Evolutionary conservation across 2,797 vertebrate genomes (phyloP), one percentile per base, ranked within the genome.

Genomic region (Rhabdophis nuchalis): DNA sequence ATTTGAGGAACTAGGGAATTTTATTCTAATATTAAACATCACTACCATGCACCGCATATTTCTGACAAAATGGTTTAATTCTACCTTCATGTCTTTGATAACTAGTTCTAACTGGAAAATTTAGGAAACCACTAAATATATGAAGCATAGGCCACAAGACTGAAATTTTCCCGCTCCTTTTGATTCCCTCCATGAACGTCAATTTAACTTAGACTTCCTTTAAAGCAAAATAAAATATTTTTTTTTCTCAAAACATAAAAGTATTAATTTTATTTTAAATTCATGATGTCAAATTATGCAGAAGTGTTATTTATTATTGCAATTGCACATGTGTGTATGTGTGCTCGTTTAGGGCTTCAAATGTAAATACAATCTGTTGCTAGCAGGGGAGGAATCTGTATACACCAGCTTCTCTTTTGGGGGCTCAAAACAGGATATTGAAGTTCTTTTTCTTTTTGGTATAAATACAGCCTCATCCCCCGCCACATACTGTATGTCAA

Each of bases 311-410:
- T 46, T 5, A 23, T 56, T 46, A 86, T 89, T 23, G 41, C 54
- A n/a, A 12, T 32, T 10, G 23, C 58, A 10, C 36, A 77, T 41
- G 16, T 77, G 32, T 72, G 14, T 2, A 18, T 20, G 32, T 20
- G 68, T 77, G 68, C 3, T 9, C 3, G 3, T 41, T 82, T 77
- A 77, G 32, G 68, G 3, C 20, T 77, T 0, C 36, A 91, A 82
- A 54, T 11, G 52, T 12, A 94, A 91, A 93, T 8, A 0, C 92
- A 90, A 46, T n/a, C 53, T 9, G 82, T 20, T 93, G 92, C 90
- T 89, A 58, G 61, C 32, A 92, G 29, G 13, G 9, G 18, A 16
- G 56, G 88, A 88, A 91, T 29, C 56, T 57, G 10, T 41, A 91
- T 0, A 87, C 92, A 53, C 11, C 10, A 6, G 16, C 56, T 5